Percentiles rank a stretch among this genome's conserved stretches.
Evolutionary conservation across 2,888 invertebrate genomes (phyloP).

Genomic region (Phorcus lineatus): DNA sequence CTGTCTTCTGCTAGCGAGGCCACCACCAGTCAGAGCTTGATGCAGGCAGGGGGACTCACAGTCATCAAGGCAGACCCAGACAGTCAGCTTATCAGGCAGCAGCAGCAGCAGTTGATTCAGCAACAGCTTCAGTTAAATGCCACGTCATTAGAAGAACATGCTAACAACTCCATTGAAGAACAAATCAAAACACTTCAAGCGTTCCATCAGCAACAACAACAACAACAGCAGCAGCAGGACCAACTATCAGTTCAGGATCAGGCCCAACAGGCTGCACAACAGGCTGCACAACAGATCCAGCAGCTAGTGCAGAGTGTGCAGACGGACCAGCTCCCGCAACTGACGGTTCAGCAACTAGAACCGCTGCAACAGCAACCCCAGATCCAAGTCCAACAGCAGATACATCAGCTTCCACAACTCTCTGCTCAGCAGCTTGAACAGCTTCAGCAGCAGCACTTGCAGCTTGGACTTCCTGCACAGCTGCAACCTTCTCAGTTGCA

Average conservation of each 20-base stretch:
- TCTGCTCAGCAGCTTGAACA: slow-evolving; percentile 45
- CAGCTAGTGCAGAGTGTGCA: slow-evolving; percentile 44
- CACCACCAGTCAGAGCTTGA: not conserved
- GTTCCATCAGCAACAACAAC: slow-evolving; percentile 39
- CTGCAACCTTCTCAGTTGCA: slow-evolving; percentile 52
- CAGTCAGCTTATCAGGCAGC: not conserved
- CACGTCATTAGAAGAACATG: slow-evolving; percentile 35
- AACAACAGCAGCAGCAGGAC: slow-evolving; percentile 35
- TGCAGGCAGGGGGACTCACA: slow-evolving; percentile 36
- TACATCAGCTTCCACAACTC: slow-evolving; percentile 56
- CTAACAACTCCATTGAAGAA: slow-evolving; percentile 32
- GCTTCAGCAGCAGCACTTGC: slow-evolving; percentile 47
- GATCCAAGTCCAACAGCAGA: slow-evolving; percentile 54
- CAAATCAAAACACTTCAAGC: slow-evolving; percentile 41
- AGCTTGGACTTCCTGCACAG: slow-evolving; percentile 45
- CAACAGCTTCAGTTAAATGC: slow-evolving; percentile 39
- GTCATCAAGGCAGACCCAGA: slow-evolving; percentile 27
- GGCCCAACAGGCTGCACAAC: slow-evolving; percentile 16
- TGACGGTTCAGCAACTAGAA: slow-evolving; percentile 38
- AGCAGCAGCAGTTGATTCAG: slow-evolving; percentile 33
- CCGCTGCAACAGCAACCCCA: slow-evolving; percentile 51
- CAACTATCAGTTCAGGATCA: slow-evolving; percentile 32
- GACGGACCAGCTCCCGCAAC: slow-evolving; percentile 37
- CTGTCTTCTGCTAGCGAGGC: slow-evolving; percentile 10
- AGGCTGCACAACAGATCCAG: slow-evolving; percentile 40